Conservation (phyloP, 23 tunicate species). For the Ciona savignyi region DNA sequence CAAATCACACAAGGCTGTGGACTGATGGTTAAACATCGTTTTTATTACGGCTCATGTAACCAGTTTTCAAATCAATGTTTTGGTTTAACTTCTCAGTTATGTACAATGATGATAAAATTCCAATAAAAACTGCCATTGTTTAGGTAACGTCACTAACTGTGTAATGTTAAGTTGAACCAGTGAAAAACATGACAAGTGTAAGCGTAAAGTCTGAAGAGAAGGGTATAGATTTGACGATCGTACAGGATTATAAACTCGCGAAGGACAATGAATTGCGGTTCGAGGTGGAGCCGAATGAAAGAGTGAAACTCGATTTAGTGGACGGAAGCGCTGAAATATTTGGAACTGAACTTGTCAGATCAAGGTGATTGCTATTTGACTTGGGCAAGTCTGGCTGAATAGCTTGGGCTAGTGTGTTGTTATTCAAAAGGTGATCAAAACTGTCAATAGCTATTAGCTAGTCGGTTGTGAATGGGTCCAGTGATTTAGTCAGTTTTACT, state of each 20-base stretch:
- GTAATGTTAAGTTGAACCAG: too few species aligned
- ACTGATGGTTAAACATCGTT: background rate
- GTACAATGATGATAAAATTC: too few species aligned
- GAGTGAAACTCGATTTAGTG: slow-evolving; percentile 71
- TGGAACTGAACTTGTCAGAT: slow-evolving; percentile 84
- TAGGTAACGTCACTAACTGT: too few species aligned
- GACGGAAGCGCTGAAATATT: slow-evolving; percentile 92
- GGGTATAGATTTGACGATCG: slow-evolving; percentile 36
- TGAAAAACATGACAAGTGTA: too few species aligned
- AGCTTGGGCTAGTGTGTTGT: too few species aligned
- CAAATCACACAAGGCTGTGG: background rate
- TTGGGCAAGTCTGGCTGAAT: too few species aligned
- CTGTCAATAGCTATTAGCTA: too few species aligned
- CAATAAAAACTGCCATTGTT: too few species aligned
- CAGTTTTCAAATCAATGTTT: background rate
- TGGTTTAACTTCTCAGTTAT: background rate
- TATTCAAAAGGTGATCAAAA: too few species aligned
- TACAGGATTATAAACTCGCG: slow-evolving; percentile 45
- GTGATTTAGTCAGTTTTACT: too few species aligned
- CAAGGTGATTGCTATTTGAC: slow-evolving; percentile 19
- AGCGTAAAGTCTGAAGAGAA: slow-evolving; percentile 48
- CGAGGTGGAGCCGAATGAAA: slow-evolving; percentile 76
- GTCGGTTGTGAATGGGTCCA: too few species aligned
- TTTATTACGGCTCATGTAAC: background rate
- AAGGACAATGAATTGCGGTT: slow-evolving; percentile 87